These are phyloP conservation scores for Pristionchus mayeri DNA, from an alignment of 2,888 invertebrate genomes.

Conservation along the genomic window DNA sequence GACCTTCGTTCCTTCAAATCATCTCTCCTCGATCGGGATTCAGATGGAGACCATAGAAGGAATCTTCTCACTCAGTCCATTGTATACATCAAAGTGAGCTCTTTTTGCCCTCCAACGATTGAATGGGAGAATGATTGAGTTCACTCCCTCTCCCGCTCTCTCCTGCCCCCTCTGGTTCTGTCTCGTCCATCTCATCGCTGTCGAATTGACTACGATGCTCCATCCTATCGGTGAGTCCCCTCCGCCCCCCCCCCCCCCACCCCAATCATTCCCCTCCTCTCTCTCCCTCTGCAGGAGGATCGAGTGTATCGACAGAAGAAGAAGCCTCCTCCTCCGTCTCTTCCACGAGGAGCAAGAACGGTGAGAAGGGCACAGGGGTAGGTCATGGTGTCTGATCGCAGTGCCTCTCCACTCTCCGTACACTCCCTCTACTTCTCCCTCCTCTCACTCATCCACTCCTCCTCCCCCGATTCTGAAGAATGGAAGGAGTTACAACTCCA, in stretches of 20 bases:
- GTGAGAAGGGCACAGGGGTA: background rate
- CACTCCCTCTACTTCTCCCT: conserved; percentile 25
- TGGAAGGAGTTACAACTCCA: background rate
- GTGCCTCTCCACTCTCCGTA: background rate
- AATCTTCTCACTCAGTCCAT: conserved; percentile 1
- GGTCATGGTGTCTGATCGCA: background rate
- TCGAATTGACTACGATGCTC: conserved; percentile 50
- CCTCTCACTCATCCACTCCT: background rate
- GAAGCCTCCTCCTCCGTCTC: background rate
- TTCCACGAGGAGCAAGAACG: conserved; percentile 8
- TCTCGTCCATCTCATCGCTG: conserved; percentile 54
- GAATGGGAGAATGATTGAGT: conserved; percentile 27
- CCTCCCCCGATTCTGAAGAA: conserved; percentile 36
- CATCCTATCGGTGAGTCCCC: conserved; percentile 19
- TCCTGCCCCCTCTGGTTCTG: conserved; percentile 55
- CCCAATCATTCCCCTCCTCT: background rate
- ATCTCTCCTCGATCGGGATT: conserved; percentile 10
- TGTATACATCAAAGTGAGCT: conserved; percentile 41
- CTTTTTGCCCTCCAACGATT: background rate
- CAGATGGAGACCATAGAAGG: background rate
- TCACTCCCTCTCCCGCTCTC: conserved; percentile 49
- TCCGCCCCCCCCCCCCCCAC: background rate
- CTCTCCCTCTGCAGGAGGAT: conserved; percentile 3
- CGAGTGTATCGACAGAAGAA: conserved; percentile 32
- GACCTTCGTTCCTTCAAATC: conserved; percentile 42